These are phyloP conservation scores for Germaria angustata DNA, from an alignment of 2,888 invertebrate species.

Conservation along the genomic window DNA sequence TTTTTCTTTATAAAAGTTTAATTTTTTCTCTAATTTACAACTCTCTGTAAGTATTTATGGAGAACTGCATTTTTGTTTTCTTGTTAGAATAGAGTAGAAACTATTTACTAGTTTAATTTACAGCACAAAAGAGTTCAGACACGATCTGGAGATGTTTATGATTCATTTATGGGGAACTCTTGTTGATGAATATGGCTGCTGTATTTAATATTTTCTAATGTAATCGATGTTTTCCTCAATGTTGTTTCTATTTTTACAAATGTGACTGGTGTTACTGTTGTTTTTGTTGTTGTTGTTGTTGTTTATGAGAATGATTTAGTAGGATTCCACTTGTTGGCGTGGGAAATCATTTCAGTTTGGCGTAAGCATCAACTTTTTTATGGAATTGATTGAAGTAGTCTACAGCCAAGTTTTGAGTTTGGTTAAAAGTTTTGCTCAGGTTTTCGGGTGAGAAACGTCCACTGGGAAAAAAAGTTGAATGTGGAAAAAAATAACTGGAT, in stretches of 20 bases:
- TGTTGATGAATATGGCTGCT: slow-evolving; percentile 42
- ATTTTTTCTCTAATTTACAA: slow-evolving; percentile 50
- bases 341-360: slow-evolving; percentile 84
- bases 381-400: slow-evolving; percentile 88
- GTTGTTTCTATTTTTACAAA: slow-evolving; percentile 53
- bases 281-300: slow-evolving; percentile 27
- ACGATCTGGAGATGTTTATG: slow-evolving; percentile 44
- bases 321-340: slow-evolving; percentile 25
- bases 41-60: slow-evolving; percentile 1
- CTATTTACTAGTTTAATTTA: slow-evolving; percentile 63
- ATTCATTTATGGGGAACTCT: slow-evolving; percentile 32
- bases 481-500: background rate
- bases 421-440: slow-evolving; percentile 86
- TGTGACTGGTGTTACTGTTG: slow-evolving; percentile 51
- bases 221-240: slow-evolving; percentile 20
- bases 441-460: slow-evolving; percentile 89
- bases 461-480: slow-evolving; percentile 80
- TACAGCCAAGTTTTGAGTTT: slow-evolving; percentile 84
- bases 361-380: slow-evolving; percentile 88
- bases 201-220: background rate
- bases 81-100: slow-evolving; percentile 54
- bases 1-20: slow-evolving; percentile 57
- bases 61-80: slow-evolving; percentile 35
- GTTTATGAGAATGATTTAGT: slow-evolving; percentile 56
- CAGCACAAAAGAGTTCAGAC: slow-evolving; percentile 47